Evolutionary conservation across 2,113 vertebrate species (phyloP).

Genomic region (Danio rerio): DNA sequence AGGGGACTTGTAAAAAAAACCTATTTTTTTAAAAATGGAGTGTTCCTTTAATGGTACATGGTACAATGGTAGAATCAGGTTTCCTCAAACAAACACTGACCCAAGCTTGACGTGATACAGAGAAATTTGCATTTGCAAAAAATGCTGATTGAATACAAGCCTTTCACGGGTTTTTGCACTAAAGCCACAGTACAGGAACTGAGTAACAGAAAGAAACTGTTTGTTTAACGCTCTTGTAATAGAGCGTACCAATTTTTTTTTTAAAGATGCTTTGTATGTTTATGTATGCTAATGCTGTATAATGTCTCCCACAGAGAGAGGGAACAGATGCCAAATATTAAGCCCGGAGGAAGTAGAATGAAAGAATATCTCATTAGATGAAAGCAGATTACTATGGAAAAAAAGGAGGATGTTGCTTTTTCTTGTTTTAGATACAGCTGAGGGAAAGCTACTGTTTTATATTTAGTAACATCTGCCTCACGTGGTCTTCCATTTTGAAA

Average conservation of each 20-base stretch:
- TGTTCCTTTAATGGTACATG: neutral
- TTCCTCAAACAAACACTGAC: neutral
- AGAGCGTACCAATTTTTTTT: conserved; percentile 20
- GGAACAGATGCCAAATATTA: conserved; percentile 39
- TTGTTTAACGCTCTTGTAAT: conserved; percentile 31
- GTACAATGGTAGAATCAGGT: neutral
- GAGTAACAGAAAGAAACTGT: neutral
- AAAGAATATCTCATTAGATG: conserved; percentile 42
- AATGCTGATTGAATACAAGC: neutral
- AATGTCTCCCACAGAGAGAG: conserved; percentile 22
- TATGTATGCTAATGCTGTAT: conserved; percentile 41
- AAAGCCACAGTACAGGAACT: neutral
- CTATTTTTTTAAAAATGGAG: neutral
- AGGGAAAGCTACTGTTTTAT: conserved; percentile 18
- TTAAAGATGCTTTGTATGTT: neutral
- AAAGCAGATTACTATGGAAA: conserved; percentile 30
- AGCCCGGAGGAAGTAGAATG: conserved; percentile 22
- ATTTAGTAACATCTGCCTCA: conserved; percentile 2
- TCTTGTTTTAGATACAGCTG: conserved; percentile 28
- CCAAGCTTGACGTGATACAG: neutral
- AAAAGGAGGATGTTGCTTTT: conserved; percentile 14
- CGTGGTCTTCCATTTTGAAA: neutral
- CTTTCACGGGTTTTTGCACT: conserved; percentile 19
- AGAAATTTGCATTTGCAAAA: neutral
- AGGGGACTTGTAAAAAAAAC: no score